These are phyloP conservation scores for Phoxinus phoxinus DNA, from an alignment of 2,113 vertebrate species.

Conservation along the genomic window DNA sequence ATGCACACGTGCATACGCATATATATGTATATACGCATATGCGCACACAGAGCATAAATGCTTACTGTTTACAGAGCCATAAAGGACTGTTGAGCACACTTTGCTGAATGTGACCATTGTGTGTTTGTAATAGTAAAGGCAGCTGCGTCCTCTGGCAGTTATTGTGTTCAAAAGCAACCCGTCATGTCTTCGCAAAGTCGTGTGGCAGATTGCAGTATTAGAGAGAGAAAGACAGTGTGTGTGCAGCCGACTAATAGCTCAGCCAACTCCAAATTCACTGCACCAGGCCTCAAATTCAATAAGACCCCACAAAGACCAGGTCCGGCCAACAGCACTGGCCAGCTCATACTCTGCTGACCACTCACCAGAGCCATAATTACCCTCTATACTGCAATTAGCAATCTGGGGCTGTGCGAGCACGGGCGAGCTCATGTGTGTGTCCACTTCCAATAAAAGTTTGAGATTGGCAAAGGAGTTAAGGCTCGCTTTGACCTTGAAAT, in stretches of 20 bases:
- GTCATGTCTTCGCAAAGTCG: constrained; percentile 35
- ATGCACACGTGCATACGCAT: constrained; percentile 60
- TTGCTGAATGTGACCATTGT: constrained; percentile 31
- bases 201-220: constrained; percentile 31
- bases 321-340: constrained; percentile 50
- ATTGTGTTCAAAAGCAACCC: constrained; percentile 31
- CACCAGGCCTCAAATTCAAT: constrained; percentile 60
- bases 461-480: constrained; percentile 36
- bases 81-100: constrained; percentile 29
- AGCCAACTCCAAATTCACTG: constrained; percentile 49
- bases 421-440: constrained; percentile 14
- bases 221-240: constrained; percentile 32
- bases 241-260: constrained; percentile 50
- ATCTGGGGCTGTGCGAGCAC: constrained; percentile 57
- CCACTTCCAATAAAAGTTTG: constrained; percentile 57
- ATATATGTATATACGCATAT: constrained; percentile 55
- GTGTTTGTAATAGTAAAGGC: constrained; percentile 47
- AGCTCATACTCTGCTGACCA: constrained; percentile 58
- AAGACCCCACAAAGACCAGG: constrained; percentile 62
- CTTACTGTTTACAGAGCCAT: constrained; percentile 12
- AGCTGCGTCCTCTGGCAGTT: constrained; percentile 51
- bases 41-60: constrained; percentile 2
- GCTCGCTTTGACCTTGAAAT: constrained; percentile 44
- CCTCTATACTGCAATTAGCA: constrained; percentile 64
- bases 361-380: constrained; percentile 60